Evolutionary conservation across 1,140 invertebrate species (phyloP).

Genomic region (Rhynchophorus ferrugineus): DNA sequence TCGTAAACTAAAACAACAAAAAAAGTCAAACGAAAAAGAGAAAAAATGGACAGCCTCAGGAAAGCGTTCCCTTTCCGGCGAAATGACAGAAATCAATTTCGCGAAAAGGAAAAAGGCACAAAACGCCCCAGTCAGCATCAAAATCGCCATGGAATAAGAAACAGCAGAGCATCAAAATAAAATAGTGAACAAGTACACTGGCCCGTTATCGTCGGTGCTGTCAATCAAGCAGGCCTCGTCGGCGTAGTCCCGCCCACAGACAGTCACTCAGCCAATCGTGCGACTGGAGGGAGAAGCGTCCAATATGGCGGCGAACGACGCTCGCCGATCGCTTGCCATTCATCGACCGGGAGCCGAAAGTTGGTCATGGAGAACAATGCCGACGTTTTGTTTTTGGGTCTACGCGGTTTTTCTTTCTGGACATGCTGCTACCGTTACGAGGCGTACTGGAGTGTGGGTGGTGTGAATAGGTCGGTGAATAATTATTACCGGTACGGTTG

Average conservation of each 20-base stretch:
- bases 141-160: conserved; percentile 19
- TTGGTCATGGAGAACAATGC: conserved; percentile 16
- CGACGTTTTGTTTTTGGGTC: conserved; percentile 4
- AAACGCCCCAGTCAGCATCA: conserved; percentile 14
- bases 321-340: conserved; percentile 16
- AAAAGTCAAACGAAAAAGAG: not conserved
- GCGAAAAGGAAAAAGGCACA: conserved; percentile 4
- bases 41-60: conserved; percentile 1
- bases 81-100: conserved; percentile 20
- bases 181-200: conserved; percentile 31
- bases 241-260: conserved; percentile 27
- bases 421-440: no score
- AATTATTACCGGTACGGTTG: no score
- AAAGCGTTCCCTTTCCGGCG: not conserved
- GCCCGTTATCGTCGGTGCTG: conserved; percentile 28
- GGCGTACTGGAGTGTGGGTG: no score
- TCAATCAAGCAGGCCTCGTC: conserved; percentile 32
- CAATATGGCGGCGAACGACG: conserved; percentile 36
- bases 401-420: not conserved
- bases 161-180: conserved; percentile 28
- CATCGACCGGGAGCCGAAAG: conserved; percentile 18
- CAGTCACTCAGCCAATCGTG: conserved; percentile 28
- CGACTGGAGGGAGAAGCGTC: conserved; percentile 28
- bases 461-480: no score
- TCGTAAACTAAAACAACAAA: not conserved